Base-by-base conservation (phyloP, 2,888 invertebrate genomes). In the Platerodrilus igneus region DNA sequence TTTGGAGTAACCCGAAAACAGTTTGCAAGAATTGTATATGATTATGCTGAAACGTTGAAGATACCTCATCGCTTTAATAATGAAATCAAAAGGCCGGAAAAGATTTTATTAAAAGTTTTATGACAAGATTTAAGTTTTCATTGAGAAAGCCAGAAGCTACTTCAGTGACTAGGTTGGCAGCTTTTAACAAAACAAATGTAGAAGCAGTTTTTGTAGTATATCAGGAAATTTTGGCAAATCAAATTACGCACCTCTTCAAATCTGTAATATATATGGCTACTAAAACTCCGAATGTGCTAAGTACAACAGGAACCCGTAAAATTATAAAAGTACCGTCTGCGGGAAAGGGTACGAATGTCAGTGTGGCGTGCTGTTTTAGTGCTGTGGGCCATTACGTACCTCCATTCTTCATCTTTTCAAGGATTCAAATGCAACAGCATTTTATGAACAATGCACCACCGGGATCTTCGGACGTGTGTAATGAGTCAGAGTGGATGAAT, bases 291-390 rank as follows among this genome's bases (percentile, higher is more conserved):
- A 29, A 28, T 16, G 28, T 28, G 10, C 3, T 28, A 5, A 16
- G 3, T 17, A 17, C 29, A 18, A 17, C 19, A n/a, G 29, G 19
- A 29, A 17, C 17, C 29, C 29, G 29, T 10, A 9, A 16, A 4
- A 8, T 29, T 10, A 31, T 11, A 11, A 31, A 31, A 31, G 19
- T 20, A 4, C 14, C 31, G n/a, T 29, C 29, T 11, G 31, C 31
- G 6, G 13, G 18, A 31, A 31, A n/a, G 31, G 20, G 13, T 31
- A 8, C 14, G 10, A 13, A 29, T 21, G 20, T 31, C 13, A 31
- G 31, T 21, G 31, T 31, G 13, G 31, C 31, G 6, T 29, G 29
- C 7, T 29, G 29, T 29, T 29, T 29, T 18, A 29, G 19, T 19
- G 29, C 29, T 28, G 16, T 28, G 15, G 11, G n/a, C n/a, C n/a